Base-by-base conservation (phyloP, 1,140 invertebrate species). In the Drosophila carrolli region DNA sequence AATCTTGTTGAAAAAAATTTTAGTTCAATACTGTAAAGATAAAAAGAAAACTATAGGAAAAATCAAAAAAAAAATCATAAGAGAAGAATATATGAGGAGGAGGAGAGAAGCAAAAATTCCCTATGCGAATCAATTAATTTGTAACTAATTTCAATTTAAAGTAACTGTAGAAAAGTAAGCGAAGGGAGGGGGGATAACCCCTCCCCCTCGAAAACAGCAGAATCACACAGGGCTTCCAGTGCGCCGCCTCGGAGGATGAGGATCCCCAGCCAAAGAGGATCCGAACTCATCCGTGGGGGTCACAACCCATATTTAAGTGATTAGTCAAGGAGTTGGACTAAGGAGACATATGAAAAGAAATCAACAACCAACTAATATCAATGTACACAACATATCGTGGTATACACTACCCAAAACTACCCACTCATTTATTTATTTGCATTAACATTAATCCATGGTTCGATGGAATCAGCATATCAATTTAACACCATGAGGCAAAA, bases 51-150 rank as follows among this genome's bases (percentile, higher is more conserved):
- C 63, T 86, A 86, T 86, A 84, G 43, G 35, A 75, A 74, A 74
- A 75, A 72, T 41, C 47, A 58, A 53, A 55, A 63, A 65, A 58
- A 41, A 51, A 67, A 53, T 40, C 32, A 51, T 23, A 71, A 9
- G 58, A 56, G 6, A 55, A 73, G 47, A 72, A 55, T 40, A 74
- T 40, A 53, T 37, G 53, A 76, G 56, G 48, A 50, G 23, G n/a
- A 68, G 44, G 43, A 63, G 47, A 71, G 58, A 55, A 41, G 67
- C 59, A 75, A 74, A 78, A 75, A 86, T 63, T 91, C 91, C 91
- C 91, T 91, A 91, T 91, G 91, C 81, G 91, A 90, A 91, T 91
- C 91, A 91, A 91, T 91, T 91, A 91, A 91, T 91, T 91, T 91
- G 81, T 90, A 91, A 91, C 91, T 91, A 91, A 91, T 91, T 91